Base-by-base conservation (phyloP, 2,797 vertebrate species). In the Thripadectes ignobilis region DNA sequence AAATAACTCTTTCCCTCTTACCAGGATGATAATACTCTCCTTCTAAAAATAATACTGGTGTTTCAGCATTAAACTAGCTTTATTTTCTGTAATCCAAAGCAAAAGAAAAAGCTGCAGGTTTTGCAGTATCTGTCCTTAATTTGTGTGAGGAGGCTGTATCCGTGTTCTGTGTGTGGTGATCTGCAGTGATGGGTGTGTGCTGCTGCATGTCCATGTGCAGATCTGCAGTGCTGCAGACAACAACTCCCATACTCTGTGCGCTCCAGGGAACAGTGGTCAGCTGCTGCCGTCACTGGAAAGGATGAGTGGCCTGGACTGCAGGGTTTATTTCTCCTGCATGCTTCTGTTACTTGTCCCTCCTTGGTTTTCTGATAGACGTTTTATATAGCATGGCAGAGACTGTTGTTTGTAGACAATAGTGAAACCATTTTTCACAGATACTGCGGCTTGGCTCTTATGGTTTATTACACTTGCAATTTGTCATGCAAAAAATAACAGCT, bases 181-280 rank as follows among this genome's bases (percentile, higher is more conserved):
- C 89, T 89, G 89, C 92, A 81, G 62, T 88, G 68, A 83, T 80
- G 61, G 27, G 58, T 11, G 72, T 52, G 87, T 84, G 77, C 2
- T 29, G 45, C 87, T 93, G 93, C 52, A 7, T 74, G 55, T 52
- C 63, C 1, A 2, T 38, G 4, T 38, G 51, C 76, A 78, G 66
- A 62, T 94, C 94, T 95, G 91, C 89, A 78, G 79, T 76, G 62
- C 65, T 88, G 69, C 73, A 74, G 84, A 58, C 63, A 69, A 11
- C 65, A 23, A 34, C 88, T 91, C 36, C 63, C 36, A 9, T 74
- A 16, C 23, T 61, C 39, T 27, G 7, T 5, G 9, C 0, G 0
- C 12, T 75, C 21, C 27, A 4, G 22, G 20, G 45, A 30, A 8
- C 26, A 48, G 14, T 74, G 10, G 14, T 58, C n/a, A 41, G 6